Evolutionary conservation across 2,888 invertebrate species (phyloP).

Genomic region (Ennomos fuscantarius): DNA sequence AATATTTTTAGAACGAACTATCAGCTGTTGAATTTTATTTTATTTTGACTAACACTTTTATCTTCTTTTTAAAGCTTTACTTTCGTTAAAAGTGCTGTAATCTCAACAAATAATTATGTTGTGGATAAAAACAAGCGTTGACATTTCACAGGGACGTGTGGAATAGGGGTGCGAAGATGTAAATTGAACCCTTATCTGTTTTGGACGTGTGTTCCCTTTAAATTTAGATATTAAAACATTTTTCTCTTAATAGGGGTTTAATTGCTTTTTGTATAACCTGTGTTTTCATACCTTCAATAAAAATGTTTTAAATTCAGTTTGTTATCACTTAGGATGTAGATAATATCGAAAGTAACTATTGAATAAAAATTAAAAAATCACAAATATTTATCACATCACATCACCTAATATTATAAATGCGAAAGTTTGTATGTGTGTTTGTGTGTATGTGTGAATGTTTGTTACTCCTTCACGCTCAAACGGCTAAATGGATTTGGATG

Average conservation of each 20-base stretch:
- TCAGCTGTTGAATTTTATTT: slow-evolving; percentile 20
- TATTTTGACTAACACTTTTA: slow-evolving; percentile 22
- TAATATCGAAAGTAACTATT: too few species aligned
- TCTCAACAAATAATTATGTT: slow-evolving; percentile 38
- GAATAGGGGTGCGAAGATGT: slow-evolving; percentile 31
- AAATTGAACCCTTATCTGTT: slow-evolving; percentile 28
- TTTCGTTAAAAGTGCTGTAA: slow-evolving; percentile 26
- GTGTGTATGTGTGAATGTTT: too few species aligned
- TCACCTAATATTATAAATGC: too few species aligned
- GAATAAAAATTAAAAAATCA: too few species aligned
- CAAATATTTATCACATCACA: too few species aligned
- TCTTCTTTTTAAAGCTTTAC: slow-evolving; percentile 8
- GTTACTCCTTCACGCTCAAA: too few species aligned
- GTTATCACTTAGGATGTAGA: too few species aligned
- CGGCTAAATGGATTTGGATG: too few species aligned
- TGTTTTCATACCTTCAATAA: background rate
- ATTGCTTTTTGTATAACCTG: slow-evolving; percentile 8
- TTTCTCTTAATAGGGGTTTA: slow-evolving; percentile 15
- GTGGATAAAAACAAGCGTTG: slow-evolving; percentile 35
- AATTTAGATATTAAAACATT: slow-evolving; percentile 20
- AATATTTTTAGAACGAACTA: slow-evolving; percentile 13
- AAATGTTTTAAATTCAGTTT: too few species aligned
- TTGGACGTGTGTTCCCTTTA: slow-evolving; percentile 15
- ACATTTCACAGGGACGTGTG: slow-evolving; percentile 29
- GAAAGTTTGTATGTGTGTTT: too few species aligned